A percentile compares a stretch with the other conserved stretches of the same genome.
These are phyloP conservation scores for Pseudotriccus pelzelni DNA, from an alignment of 2,797 vertebrate species.

Conservation along the genomic window DNA sequence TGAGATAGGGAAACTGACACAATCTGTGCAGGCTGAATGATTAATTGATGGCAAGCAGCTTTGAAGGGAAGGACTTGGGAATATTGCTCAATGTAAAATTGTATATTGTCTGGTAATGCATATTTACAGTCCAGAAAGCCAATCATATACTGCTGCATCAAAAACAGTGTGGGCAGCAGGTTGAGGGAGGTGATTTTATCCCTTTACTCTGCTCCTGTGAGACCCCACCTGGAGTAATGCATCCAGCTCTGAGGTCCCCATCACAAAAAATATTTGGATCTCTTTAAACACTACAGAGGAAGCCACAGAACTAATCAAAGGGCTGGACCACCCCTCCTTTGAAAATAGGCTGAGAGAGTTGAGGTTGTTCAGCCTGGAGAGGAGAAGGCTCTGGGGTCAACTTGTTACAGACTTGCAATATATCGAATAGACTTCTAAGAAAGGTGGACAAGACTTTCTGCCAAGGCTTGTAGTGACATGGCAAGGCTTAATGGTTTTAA, in stretches of 20 bases:
- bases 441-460: background rate
- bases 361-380: background rate
- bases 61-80: background rate
- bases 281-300: background rate
- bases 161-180: background rate
- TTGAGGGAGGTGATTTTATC: background rate
- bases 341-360: background rate
- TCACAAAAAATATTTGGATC: background rate
- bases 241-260: background rate
- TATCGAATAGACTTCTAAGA: background rate
- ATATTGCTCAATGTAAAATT: background rate
- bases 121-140: background rate
- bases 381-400: background rate
- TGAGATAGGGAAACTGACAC: accelerated
- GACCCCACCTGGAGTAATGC: background rate
- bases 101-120: background rate
- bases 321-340: background rate
- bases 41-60: background rate
- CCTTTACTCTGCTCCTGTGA: background rate
- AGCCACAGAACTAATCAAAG: background rate
- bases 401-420: background rate
- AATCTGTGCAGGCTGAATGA: background rate
- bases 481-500: background rate
- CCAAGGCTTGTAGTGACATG: background rate
- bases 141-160: background rate